phyloP scores from a whole-genome alignment of 2,797 vertebrate species.

The Aphelocoma californica region DNA sequence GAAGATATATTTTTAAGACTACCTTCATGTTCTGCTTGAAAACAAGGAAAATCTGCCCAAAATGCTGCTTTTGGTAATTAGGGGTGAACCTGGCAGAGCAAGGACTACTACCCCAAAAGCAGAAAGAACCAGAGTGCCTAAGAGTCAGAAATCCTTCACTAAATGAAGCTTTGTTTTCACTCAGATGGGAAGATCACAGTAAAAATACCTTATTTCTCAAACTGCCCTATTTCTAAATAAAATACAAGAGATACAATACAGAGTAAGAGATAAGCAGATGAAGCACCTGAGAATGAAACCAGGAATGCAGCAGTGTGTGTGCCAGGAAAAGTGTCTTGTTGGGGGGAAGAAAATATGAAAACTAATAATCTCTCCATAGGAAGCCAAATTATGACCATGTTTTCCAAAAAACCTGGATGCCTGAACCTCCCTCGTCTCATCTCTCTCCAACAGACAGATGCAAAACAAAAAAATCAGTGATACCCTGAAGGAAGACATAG shows the following conservation, averaged over 20 bases:
- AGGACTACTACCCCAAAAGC: neutral
- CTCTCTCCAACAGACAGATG: neutral
- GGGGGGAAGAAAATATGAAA: conserved; percentile 23
- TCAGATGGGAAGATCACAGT: neutral
- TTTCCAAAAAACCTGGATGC: conserved; percentile 9
- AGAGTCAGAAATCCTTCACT: neutral
- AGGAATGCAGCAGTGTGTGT: neutral
- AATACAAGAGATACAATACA: neutral
- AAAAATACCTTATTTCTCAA: neutral
- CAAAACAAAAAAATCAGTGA: neutral
- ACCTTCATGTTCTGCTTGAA: neutral
- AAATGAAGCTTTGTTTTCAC: neutral
- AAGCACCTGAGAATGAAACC: neutral
- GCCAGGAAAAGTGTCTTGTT: neutral
- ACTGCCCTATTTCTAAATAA: neutral
- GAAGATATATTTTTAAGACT: neutral
- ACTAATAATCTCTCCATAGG: conserved; percentile 29
- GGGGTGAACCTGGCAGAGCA: neutral
- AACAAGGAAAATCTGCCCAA: neutral
- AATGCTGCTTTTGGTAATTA: neutral
- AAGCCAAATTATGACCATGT: conserved; percentile 32
- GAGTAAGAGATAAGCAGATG: neutral
- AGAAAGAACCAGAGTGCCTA: neutral
- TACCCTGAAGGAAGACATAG: conserved; percentile 1
- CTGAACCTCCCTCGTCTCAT: neutral